Evolutionary conservation across 2,888 invertebrate genomes (phyloP), one percentile per base, ranked within the genome.

Genomic region (Dusona sp.): DNA sequence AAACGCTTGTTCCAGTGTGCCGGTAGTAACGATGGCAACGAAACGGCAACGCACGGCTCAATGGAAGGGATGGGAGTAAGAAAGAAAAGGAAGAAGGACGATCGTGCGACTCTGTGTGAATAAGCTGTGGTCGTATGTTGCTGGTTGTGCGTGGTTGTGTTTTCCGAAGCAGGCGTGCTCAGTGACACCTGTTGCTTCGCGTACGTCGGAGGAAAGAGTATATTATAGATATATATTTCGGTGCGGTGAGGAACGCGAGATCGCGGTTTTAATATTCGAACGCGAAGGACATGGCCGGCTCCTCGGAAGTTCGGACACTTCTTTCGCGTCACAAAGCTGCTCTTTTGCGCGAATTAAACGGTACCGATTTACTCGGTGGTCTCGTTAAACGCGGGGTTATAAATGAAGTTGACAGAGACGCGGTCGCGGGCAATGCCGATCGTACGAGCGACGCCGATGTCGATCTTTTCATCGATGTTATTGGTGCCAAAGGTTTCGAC

Each of bases 301-400:
- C 94, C 86, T 94, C 94, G 54, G 95, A 95, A 85, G 96, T 96
- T 89, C 95, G 96, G 93, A 95, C 96, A 90, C 95, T 96, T 88
- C 94, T 96, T 83, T 95, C 95, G 90, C 95, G 96, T 79, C 96
- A 96, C 94, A 96, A 96, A 94, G 95, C 95, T 73, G 95, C 96
- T 85, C 95, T 96, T 90, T 95, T 96, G 91, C 95, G 95, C 85
- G 96, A 96, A 94, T 93, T 96, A 89, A 95, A 95, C 91, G 95
- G 95, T 89, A 96, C 96, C 87, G 96, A 96, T 93, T 94, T 96
- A 77, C 92, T 96, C 89, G 95, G 96, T 87, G 95, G 96, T 88
- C 94, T 96, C 84, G 96, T 96, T 80, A 96, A 96, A 92, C 96
- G 96, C 91, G 96, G 96, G 74, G 95, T 96, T 88, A 95, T 96